A percentile compares a stretch with the other conserved stretches of the same genome.
Evolutionary conservation across 2,797 vertebrate genomes (phyloP).

Genomic region (Enteromius viviparus): DNA sequence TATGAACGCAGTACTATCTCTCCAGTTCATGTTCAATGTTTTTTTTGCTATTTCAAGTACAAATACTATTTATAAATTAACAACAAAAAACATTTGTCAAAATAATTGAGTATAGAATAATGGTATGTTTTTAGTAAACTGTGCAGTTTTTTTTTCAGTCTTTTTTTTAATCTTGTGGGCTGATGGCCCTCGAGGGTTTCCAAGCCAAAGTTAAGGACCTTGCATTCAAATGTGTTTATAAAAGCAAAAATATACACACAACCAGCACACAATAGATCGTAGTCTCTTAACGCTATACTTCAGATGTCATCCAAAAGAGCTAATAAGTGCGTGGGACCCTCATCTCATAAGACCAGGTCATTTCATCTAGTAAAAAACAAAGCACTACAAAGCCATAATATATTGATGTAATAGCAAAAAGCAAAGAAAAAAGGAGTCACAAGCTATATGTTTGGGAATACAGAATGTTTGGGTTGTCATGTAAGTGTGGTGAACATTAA

Average conservation of each 20-base stretch:
- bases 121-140: background rate
- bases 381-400: constrained; percentile 15
- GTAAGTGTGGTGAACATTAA: background rate
- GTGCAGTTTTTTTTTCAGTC: background rate
- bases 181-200: constrained; percentile 1
- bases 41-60: background rate
- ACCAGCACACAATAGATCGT: constrained; percentile 4
- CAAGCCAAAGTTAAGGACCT: constrained; percentile 3
- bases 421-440: background rate
- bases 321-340: constrained; percentile 44
- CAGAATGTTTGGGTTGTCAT: background rate
- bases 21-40: background rate
- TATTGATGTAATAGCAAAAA: background rate
- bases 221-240: constrained; percentile 3
- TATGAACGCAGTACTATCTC: background rate
- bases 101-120: background rate
- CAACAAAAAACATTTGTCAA: background rate
- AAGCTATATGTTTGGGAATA: background rate
- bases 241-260: background rate
- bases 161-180: constrained; percentile 23
- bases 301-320: constrained; percentile 37
- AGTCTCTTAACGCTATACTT: constrained; percentile 11
- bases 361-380: constrained; percentile 45
- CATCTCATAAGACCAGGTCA: constrained; percentile 28
- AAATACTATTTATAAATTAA: background rate